phyloP scores from a whole-genome alignment of 2,797 vertebrate genomes.

The Parauchenoglanis ngamensis region DNA sequence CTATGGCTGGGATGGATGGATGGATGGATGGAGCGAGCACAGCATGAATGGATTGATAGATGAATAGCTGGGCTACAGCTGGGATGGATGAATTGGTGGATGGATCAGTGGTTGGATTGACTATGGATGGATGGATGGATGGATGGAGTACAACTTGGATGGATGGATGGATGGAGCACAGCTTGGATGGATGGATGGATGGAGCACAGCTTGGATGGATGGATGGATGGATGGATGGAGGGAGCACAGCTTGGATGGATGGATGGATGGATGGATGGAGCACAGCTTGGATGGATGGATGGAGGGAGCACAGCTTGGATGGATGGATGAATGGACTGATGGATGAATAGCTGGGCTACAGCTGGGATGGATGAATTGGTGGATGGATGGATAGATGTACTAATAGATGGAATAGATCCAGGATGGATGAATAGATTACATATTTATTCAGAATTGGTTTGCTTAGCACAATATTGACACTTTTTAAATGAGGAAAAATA shows the following conservation, averaged over 20 bases:
- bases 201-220: not conserved
- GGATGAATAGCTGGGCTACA: not conserved
- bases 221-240: not conserved
- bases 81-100: not conserved
- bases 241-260: not conserved
- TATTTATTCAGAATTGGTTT: not conserved
- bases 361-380: not conserved
- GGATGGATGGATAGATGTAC: not conserved
- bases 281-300: not conserved
- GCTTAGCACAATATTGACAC: not conserved
- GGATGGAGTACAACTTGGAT: not conserved
- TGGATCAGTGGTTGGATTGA: too few relatives aligned
- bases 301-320: not conserved
- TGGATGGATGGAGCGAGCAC: too few relatives aligned
- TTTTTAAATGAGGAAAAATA: not conserved
- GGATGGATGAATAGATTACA: too few relatives aligned
- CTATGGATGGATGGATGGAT: not conserved
- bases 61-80: not conserved
- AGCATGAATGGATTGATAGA: not conserved
- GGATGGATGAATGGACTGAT: not conserved
- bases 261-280: too few relatives aligned
- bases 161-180: too few relatives aligned
- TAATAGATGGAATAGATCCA: not conserved
- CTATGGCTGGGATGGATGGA: too few relatives aligned
- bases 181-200: not conserved